Conservation (phyloP, 2,797 vertebrate species). For the Rhinella marina region DNA sequence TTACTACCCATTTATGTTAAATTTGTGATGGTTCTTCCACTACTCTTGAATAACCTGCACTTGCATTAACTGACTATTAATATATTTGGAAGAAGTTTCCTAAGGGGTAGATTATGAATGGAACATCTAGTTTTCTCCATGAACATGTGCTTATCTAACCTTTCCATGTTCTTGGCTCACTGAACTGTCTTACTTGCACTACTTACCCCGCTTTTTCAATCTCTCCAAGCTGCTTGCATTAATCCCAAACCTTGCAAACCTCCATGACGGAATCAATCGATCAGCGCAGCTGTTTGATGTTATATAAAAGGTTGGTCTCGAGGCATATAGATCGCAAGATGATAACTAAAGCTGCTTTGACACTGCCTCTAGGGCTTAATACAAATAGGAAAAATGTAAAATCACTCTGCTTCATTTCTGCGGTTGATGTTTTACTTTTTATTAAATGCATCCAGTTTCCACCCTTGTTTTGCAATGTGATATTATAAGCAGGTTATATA, state of each 20-base stretch:
- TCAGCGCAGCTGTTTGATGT: conserved; percentile 56
- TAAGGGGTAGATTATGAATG: conserved; percentile 28
- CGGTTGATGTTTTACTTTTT: conserved; percentile 49
- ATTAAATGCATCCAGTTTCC: conserved; percentile 38
- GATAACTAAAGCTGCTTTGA: conserved; percentile 53
- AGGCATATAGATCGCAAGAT: conserved; percentile 57
- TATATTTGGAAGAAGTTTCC: conserved; percentile 29
- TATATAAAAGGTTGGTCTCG: conserved; percentile 54
- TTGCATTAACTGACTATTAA: conserved; percentile 20
- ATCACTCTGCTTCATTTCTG: conserved; percentile 28
- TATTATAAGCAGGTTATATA: conserved; percentile 54
- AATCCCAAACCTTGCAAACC: conserved; percentile 44
- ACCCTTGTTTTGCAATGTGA: conserved; percentile 39
- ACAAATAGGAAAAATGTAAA: conserved; percentile 56
- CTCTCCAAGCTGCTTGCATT: conserved; percentile 44
- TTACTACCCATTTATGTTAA: background rate
- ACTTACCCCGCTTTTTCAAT: conserved; percentile 42
- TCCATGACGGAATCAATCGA: conserved; percentile 56
- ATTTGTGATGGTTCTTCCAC: background rate
- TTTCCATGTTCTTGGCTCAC: conserved; percentile 34
- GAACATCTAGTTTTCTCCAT: conserved; percentile 34
- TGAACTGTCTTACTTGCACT: conserved; percentile 42
- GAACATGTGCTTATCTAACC: conserved; percentile 37
- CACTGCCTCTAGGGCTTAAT: conserved; percentile 54
- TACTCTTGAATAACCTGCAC: background rate